Conservation (phyloP, 1,140 invertebrate species). For the Trissolcus basalis region DNA sequence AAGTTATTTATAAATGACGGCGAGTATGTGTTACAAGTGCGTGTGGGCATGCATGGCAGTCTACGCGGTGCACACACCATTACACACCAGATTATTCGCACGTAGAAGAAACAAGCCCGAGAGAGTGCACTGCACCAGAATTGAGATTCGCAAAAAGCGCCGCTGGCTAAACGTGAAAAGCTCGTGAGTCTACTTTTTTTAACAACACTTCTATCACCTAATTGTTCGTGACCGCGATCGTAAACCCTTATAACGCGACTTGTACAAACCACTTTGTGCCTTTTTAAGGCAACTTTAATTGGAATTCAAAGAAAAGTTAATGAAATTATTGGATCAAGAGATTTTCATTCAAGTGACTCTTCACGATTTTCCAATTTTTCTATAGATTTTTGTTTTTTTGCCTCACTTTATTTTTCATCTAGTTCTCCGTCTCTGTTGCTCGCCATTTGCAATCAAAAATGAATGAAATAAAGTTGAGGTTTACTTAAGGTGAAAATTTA, state of each 20-base stretch:
- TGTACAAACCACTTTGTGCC: neutral
- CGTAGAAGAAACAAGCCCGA: constrained; percentile 28
- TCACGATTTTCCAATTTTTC: neutral
- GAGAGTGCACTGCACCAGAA: constrained; percentile 15
- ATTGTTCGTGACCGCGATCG: constrained; percentile 14
- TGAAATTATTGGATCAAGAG: constrained; percentile 17
- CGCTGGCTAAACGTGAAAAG: constrained; percentile 42
- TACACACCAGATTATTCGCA: constrained; percentile 48
- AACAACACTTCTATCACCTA: constrained; percentile 2
- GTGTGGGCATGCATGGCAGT: constrained; percentile 14
- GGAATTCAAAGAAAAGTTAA: constrained; percentile 7
- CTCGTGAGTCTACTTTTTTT: constrained; percentile 39
- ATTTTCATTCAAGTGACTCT: no score
- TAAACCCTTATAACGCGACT: constrained; percentile 9
- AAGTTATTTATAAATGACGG: constrained; percentile 67
- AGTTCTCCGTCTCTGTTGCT: neutral
- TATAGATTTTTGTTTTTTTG: neutral
- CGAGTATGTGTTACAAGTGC: neutral
- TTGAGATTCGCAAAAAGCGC: constrained; percentile 41
- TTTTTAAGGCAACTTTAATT: constrained; percentile 22
- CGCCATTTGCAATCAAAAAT: no score
- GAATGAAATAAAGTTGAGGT: no score
- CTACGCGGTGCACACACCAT: constrained; percentile 19
- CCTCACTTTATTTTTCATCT: neutral
- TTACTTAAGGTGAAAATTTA: no score